Conservation (phyloP, 2,113 vertebrate species). For the Perccottus glenii region DNA sequence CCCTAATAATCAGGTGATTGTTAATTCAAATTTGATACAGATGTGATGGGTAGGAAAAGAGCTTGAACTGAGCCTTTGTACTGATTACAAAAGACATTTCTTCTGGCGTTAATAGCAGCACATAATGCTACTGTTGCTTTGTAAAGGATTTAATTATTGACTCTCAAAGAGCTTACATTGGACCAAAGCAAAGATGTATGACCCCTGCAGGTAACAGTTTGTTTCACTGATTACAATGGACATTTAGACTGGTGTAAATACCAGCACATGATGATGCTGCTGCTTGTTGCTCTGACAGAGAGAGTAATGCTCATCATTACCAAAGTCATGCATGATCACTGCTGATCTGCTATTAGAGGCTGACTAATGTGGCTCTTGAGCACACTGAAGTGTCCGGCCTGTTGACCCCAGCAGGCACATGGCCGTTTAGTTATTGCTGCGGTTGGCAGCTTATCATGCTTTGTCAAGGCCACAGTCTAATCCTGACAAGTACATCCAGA, state of each 20-base stretch:
- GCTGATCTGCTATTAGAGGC: slow-evolving; percentile 50
- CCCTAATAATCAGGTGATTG: too few relatives aligned
- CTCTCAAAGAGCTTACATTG: too few relatives aligned
- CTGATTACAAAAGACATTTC: too few relatives aligned
- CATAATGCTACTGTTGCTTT: too few relatives aligned
- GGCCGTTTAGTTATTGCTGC: slow-evolving; percentile 33
- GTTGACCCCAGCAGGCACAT: slow-evolving; percentile 29
- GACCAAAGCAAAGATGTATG: neutral
- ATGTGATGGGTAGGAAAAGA: too few relatives aligned
- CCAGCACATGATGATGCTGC: neutral
- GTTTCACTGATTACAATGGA: neutral
- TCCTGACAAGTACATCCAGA: slow-evolving; percentile 56
- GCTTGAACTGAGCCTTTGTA: too few relatives aligned
- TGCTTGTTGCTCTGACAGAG: slow-evolving; percentile 33
- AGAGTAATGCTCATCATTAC: slow-evolving; percentile 49
- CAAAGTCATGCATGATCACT: slow-evolving; percentile 45
- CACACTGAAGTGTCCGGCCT: slow-evolving; percentile 18
- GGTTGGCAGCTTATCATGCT: slow-evolving; percentile 49
- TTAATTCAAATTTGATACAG: too few relatives aligned
- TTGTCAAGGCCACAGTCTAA: slow-evolving; percentile 53
- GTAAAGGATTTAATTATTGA: too few relatives aligned
- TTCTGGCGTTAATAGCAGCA: too few relatives aligned
- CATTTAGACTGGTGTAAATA: slow-evolving; percentile 23
- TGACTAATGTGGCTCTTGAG: slow-evolving; percentile 47
- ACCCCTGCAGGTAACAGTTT: neutral